Base-by-base conservation (phyloP, 2,113 vertebrate species). In the Crotalus horridus region DNA sequence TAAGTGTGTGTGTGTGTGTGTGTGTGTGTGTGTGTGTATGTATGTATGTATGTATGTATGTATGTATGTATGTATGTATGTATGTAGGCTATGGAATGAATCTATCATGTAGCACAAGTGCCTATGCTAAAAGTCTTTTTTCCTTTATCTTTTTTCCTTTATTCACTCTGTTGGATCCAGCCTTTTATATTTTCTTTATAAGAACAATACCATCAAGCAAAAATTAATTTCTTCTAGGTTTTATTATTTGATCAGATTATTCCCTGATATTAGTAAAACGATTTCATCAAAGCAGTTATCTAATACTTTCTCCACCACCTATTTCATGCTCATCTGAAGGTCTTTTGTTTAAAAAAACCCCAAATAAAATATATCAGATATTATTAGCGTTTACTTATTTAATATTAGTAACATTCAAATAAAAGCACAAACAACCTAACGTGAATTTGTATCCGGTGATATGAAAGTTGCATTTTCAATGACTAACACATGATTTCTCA, bases 1-100 rank as follows among this genome's bases (percentile, higher is more conserved):
- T 39, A 2, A 2, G 0, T 39, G 2, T 39, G 2, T 39, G 0
- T 39, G 2, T 39, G 0, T 39, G 2, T 39, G 2, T 39, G 0
- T 39, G 2, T 39, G 2, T 39, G 2, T 39, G 2, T 39, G 0
- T 39, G 0, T 39, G 0, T 39, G 2, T 39, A 2, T 39, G 2
- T 39, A 2, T 39, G 2, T 39, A 2, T 39, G 2, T 39, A 2
- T 39, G 1, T 39, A 0, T 39, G 2, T 39, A 2, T 39, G 2
- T 39, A 2, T 39, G 2, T 39, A 39, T 39, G 2, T 39, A 2
- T 39, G 39, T 39, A 2, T 39, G 39, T 39, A 2, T 39, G 39
- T 39, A 2, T 39, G 39, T 39, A 33, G 29, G 24, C 2, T 2
- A 61, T 0, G 4, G 15, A 54, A 54, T 54, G 26, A 88, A 20